Evolutionary conservation across 1,140 invertebrate genomes (phyloP).

Genomic region (Aphaenogaster ashmeadi): DNA sequence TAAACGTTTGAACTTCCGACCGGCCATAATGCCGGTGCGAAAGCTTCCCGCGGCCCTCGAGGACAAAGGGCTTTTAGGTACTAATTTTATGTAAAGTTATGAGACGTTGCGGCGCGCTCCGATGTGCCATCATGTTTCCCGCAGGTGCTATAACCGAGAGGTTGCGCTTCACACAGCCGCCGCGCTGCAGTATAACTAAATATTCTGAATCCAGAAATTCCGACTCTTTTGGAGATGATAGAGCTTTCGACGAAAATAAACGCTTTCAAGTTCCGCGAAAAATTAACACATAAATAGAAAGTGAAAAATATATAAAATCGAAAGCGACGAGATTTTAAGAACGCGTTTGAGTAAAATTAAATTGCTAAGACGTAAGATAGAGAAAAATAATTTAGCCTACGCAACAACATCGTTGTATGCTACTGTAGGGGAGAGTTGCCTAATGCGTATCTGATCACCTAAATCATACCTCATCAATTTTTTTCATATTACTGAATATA

Average conservation of each 20-base stretch:
- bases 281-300: not conserved
- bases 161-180: conserved; percentile 64
- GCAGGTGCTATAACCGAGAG: conserved; percentile 79
- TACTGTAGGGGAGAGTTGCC: not conserved
- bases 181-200: conserved; percentile 76
- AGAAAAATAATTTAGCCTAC: not conserved
- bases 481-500: no score
- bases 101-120: conserved; percentile 76
- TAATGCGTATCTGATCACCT: no score
- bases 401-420: not conserved
- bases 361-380: not conserved
- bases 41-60: conserved; percentile 73
- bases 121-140: conserved; percentile 80
- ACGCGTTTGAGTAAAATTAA: not conserved
- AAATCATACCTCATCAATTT: no score
- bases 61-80: conserved; percentile 83
- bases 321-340: not conserved
- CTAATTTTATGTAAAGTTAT: conserved; percentile 86
- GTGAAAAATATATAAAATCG: not conserved
- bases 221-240: conserved; percentile 18
- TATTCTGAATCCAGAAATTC: conserved; percentile 68
- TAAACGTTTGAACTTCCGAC: conserved; percentile 17
- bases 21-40: conserved; percentile 7
- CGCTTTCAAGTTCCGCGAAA: not conserved
- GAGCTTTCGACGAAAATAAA: conserved; percentile 29